Base-by-base conservation (phyloP, 2,113 vertebrate species). In the Formicarius rufipectus region DNA sequence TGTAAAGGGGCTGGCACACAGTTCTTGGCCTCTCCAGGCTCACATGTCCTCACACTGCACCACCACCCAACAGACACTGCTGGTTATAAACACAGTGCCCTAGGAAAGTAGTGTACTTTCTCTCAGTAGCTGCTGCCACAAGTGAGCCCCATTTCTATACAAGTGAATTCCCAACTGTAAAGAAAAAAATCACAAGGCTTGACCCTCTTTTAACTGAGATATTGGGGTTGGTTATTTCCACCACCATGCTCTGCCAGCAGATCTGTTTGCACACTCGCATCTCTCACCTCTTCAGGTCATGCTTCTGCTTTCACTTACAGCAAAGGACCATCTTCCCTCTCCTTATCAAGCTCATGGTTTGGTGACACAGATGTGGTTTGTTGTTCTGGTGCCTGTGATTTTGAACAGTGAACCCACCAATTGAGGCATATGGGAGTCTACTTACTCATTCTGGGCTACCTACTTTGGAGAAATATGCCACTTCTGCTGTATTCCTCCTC, bases 21-120 rank as follows among this genome's bases (percentile, higher is more conserved):
- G 52, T 17, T 68, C 27, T 60, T 16, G 44, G 44, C 37, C 45
- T 64, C 58, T 88, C 30, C 75, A 60, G 30, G 8, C 39, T 28
- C n/a, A 16, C 16, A 2, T 1, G 3, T 49, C 52, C 35, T 45
- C 2, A 0, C 14, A 7, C 40, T 33, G 28, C n/a, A n/a, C 11
- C 44, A 60, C 14, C 14, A 30, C 27, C 85, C 45, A 31, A 6
- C 3, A 56, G 45, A 42, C 4, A 56, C 21, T 14, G 18, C 59
- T 49, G 75, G 9, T 17, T 75, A 20, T 22, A 77, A 40, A 66
- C 37, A n/a, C 11, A 23, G 33, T 31, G 30, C 67, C 23, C 31
- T 10, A 9, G 4, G 8, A 42, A 60, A 63, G 23, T 18, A 16
- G 6, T 66, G 23, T 18, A 4, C 13, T 3, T 8, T 53, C 42